Evolutionary conservation across 2,113 vertebrate species (phyloP).

Genomic region (Rhipidura dahli): DNA sequence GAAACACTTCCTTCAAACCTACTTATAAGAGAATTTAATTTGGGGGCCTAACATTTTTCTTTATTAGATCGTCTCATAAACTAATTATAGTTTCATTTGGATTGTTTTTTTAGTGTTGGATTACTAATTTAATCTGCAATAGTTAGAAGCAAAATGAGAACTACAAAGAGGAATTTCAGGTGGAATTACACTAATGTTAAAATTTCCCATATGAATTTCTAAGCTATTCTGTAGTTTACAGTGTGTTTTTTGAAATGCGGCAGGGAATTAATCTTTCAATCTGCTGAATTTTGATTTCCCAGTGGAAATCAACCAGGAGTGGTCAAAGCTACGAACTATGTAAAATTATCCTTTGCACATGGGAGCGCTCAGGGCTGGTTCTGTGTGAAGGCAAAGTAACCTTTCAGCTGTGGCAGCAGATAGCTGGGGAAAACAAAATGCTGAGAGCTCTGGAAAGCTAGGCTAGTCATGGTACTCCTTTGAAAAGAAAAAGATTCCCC

Average conservation of each 20-base stretch:
- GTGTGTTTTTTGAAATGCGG: not conserved
- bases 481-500: not conserved
- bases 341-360: not conserved
- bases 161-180: not conserved
- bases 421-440: not conserved
- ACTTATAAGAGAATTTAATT: not conserved
- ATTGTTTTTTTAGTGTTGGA: not conserved
- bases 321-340: not conserved
- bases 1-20: not conserved
- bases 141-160: not conserved
- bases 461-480: not conserved
- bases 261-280: slow-evolving; percentile 29
- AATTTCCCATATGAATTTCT: slow-evolving; percentile 10
- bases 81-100: not conserved
- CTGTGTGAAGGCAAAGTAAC: not conserved
- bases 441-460: not conserved
- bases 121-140: not conserved
- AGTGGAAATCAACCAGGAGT: slow-evolving; percentile 41
- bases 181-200: not conserved
- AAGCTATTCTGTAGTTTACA: not conserved
- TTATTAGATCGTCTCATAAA: not conserved
- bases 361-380: not conserved
- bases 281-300: slow-evolving; percentile 49
- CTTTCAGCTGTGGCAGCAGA: not conserved
- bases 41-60: not conserved